Evolutionary conservation across 2,113 vertebrate species (phyloP).

Genomic region (Amblyopsis rosae): DNA sequence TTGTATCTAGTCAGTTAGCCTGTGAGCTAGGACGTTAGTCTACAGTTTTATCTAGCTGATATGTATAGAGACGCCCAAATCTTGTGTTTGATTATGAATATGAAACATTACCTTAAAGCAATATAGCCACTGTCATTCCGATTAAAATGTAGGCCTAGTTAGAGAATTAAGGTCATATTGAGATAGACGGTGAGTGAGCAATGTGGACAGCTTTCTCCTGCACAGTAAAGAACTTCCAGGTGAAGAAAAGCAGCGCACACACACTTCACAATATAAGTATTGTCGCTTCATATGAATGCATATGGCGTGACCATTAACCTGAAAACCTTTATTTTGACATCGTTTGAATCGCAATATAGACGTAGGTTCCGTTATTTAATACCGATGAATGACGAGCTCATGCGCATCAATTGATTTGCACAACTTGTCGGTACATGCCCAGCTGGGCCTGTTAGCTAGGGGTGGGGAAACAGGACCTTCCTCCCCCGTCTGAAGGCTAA

Average conservation of each 20-base stretch:
- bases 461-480: not conserved
- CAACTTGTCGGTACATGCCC: constrained; percentile 52
- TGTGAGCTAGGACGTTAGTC: no score
- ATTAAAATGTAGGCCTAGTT: not conserved
- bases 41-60: no score
- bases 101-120: constrained; percentile 19
- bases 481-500: no score
- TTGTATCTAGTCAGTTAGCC: no score
- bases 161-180: not conserved
- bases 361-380: constrained; percentile 9
- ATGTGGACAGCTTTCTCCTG: not conserved
- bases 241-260: not conserved
- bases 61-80: not conserved
- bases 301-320: not conserved
- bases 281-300: not conserved
- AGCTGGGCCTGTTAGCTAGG: not conserved
- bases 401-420: not conserved
- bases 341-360: not conserved
- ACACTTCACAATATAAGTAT: constrained; percentile 50
- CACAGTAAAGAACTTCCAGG: constrained; percentile 11
- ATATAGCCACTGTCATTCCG: not conserved
- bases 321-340: constrained; percentile 43
- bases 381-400: not conserved
- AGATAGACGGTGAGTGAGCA: not conserved
- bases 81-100: not conserved